Conservation (phyloP, 1,140 invertebrate genomes). For the Rhyzopertha dominica region DNA sequence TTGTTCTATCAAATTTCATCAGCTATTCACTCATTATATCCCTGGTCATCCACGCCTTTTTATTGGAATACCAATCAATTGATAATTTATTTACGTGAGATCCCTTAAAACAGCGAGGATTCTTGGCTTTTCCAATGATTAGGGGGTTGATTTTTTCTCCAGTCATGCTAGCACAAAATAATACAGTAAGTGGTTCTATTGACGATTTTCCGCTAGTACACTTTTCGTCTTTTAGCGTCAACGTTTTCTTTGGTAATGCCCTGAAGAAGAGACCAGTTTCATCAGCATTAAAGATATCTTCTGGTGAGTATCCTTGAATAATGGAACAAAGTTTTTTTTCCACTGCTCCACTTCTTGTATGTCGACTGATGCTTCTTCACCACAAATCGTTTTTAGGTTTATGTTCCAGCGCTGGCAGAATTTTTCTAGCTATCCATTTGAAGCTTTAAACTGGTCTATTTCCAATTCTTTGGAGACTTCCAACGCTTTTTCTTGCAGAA, state of each 20-base stretch:
- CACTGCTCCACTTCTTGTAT: conserved; percentile 14
- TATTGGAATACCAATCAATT: conserved; percentile 15
- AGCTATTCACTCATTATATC: conserved; percentile 31
- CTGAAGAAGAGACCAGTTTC: conserved; percentile 19
- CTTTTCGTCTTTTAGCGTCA: conserved; percentile 21
- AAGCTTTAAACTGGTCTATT: no score
- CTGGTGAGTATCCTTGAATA: conserved; percentile 8
- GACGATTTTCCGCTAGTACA: conserved; percentile 40
- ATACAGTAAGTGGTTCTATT: conserved; percentile 45
- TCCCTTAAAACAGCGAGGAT: conserved; percentile 13
- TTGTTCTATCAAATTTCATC: conserved; percentile 35
- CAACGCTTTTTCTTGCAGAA: no score
- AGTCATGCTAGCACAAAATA: conserved; percentile 39
- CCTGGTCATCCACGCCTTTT: conserved; percentile 24
- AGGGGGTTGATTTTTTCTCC: conserved; percentile 16
- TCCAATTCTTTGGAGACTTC: no score
- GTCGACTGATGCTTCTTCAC: conserved; percentile 32
- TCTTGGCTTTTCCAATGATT: conserved; percentile 12
- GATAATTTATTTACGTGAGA: conserved; percentile 16
- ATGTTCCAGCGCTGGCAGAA: conserved; percentile 35
- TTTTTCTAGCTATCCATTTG: conserved; percentile 40
- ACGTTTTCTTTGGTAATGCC: conserved; percentile 18
- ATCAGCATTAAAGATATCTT: conserved; percentile 16
- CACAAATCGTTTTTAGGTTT: conserved; percentile 30
- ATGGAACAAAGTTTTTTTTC: conserved; percentile 7